Percentiles rank a stretch among this genome's conserved stretches.
Evolutionary conservation across 35 echinoderm and acorn worm genomes (phyloP).

Genomic region (Apostichopus japonicus): DNA sequence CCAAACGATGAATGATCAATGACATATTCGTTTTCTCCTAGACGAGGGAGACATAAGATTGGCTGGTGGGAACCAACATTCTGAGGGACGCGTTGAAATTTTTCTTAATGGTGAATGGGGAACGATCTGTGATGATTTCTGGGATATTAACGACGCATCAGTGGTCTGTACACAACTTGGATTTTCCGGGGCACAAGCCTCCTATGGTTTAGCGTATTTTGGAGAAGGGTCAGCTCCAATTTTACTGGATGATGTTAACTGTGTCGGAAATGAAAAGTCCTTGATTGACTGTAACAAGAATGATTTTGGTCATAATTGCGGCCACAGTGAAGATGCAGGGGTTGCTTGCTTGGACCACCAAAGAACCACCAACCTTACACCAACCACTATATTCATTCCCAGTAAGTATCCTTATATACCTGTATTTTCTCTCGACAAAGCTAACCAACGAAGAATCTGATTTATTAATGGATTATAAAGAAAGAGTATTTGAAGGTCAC

Average conservation of each 20-base stretch:
- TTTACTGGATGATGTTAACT: conserved; percentile 45
- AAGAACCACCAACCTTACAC: not conserved
- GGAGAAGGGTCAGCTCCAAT: conserved; percentile 28
- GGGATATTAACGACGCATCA: conserved; percentile 24
- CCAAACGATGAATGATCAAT: too few relatives aligned
- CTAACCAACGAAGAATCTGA: too few relatives aligned
- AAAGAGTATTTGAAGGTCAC: too few relatives aligned
- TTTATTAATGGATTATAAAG: too few relatives aligned
- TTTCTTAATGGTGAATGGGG: conserved; percentile 53
- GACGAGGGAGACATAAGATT: too few relatives aligned
- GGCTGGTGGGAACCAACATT: too few relatives aligned
- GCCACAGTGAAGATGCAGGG: conserved; percentile 63
- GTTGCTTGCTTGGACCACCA: conserved; percentile 14
- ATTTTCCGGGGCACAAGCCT: not conserved
- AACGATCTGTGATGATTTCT: conserved; percentile 56
- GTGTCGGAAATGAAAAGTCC: conserved; percentile 49
- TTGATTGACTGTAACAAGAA: conserved; percentile 24
- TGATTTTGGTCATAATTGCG: conserved; percentile 20
- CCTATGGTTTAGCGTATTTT: not conserved
- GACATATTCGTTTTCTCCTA: too few relatives aligned
- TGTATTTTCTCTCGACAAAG: too few relatives aligned
- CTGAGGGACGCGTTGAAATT: conserved; percentile 55
- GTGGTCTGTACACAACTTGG: conserved; percentile 68
- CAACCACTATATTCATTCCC: not conserved
- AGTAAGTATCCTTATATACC: not conserved